Conservation (phyloP, 1,140 invertebrate genomes). For the Zelostemma sp. region DNA sequence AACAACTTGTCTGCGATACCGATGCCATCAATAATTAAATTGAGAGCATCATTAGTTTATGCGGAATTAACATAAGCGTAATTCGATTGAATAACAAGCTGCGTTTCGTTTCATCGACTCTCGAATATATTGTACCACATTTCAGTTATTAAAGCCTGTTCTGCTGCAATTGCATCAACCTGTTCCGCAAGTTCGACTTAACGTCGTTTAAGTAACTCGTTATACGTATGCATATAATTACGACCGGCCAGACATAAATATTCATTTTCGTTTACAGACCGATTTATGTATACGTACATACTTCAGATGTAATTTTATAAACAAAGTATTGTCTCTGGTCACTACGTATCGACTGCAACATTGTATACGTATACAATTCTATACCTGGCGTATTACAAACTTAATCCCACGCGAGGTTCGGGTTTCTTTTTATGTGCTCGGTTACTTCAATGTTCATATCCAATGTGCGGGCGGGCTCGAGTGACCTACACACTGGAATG, state of each 20-base stretch:
- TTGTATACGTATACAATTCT: too few relatives aligned
- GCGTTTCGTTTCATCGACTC: constrained; percentile 14
- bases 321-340: constrained; percentile 1
- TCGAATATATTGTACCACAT: constrained; percentile 2
- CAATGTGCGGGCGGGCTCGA: constrained; percentile 41
- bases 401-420: constrained; percentile 5
- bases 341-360: not conserved
- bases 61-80: constrained; percentile 12
- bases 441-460: constrained; percentile 24
- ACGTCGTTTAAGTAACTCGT: constrained; percentile 8
- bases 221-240: constrained; percentile 5
- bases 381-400: too few relatives aligned
- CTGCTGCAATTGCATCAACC: constrained; percentile 7
- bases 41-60: constrained; percentile 10
- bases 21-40: constrained; percentile 10
- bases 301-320: not conserved
- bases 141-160: constrained; percentile 6
- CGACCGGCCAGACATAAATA: not conserved
- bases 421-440: constrained; percentile 10
- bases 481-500: constrained; percentile 47
- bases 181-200: constrained; percentile 6
- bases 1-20: not conserved
- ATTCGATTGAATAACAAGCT: constrained; percentile 12
- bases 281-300: not conserved
- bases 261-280: constrained; percentile 8